A percentile compares a stretch with the other conserved stretches of the same genome.
Evolutionary conservation across 2,888 invertebrate genomes (phyloP).

Genomic region (Phengaris alcon): DNA sequence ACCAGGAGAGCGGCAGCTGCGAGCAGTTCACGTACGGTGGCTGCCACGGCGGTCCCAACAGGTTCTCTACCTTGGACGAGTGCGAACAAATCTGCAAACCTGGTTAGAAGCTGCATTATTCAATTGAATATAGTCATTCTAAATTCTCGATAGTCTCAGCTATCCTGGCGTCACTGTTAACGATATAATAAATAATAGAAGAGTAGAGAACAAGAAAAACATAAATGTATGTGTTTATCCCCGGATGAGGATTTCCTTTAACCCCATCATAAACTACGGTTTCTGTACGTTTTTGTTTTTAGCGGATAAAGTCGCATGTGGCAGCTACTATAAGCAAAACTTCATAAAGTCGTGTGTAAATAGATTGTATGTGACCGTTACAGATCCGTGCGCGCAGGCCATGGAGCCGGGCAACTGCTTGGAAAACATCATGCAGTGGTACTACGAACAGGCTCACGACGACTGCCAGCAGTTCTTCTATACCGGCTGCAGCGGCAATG

Average conservation of each 20-base stretch:
- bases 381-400: conserved; percentile 83
- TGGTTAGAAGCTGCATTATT: conserved; percentile 42
- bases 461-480: conserved; percentile 90
- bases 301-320: neutral
- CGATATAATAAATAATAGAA: neutral
- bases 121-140: neutral
- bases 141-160: neutral
- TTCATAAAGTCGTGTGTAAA: neutral
- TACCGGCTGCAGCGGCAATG: conserved; percentile 95
- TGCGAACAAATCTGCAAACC: conserved; percentile 76
- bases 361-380: neutral
- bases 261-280: neutral
- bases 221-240: too few species aligned
- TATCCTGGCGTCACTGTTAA: neutral
- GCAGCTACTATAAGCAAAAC: neutral
- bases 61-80: conserved; percentile 74
- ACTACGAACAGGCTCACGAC: conserved; percentile 83
- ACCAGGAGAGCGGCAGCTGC: conserved; percentile 80
- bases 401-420: conserved; percentile 87
- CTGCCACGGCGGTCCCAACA: conserved; percentile 84
- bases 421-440: conserved; percentile 86
- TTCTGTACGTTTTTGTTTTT: neutral
- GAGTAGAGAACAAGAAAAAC: too few species aligned
- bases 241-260: too few species aligned
- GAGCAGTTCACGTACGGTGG: conserved; percentile 88